Conservation (phyloP, 1,140 invertebrate genomes). For the Pteromalus puparum region DNA sequence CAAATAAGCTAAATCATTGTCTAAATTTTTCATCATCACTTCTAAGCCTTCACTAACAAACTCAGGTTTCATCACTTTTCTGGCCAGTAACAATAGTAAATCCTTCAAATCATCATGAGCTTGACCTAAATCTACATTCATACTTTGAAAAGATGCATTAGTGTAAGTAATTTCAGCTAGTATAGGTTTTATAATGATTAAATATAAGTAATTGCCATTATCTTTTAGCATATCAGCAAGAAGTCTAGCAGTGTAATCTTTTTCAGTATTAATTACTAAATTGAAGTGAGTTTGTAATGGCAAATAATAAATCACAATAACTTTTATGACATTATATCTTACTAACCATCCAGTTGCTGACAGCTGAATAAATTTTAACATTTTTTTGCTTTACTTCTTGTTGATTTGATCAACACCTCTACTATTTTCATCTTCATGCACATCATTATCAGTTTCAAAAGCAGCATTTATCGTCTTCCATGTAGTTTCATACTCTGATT, state of each 20-base stretch:
- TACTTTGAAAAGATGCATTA: constrained; percentile 58
- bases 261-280: constrained; percentile 52
- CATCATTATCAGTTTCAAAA: no score
- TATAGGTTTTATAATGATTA: constrained; percentile 54
- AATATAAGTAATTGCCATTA: constrained; percentile 53
- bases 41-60: no score
- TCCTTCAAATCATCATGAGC: constrained; percentile 54
- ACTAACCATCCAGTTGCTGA: no score
- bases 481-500: constrained; percentile 46
- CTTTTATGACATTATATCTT: background rate
- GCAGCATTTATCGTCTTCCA: no score
- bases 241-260: constrained; percentile 58
- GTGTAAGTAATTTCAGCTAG: constrained; percentile 54
- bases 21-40: constrained; percentile 39
- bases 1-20: constrained; percentile 52
- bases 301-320: background rate
- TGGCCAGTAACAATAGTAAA: constrained; percentile 50
- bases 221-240: constrained; percentile 58
- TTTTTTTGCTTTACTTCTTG: background rate
- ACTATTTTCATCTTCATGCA: no score
- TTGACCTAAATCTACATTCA: constrained; percentile 55
- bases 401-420: background rate
- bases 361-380: background rate
- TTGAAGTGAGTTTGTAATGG: constrained; percentile 64
- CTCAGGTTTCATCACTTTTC: constrained; percentile 54